Conservation (phyloP, 1,140 invertebrate genomes). For the Heliothis subflexa region DNA sequence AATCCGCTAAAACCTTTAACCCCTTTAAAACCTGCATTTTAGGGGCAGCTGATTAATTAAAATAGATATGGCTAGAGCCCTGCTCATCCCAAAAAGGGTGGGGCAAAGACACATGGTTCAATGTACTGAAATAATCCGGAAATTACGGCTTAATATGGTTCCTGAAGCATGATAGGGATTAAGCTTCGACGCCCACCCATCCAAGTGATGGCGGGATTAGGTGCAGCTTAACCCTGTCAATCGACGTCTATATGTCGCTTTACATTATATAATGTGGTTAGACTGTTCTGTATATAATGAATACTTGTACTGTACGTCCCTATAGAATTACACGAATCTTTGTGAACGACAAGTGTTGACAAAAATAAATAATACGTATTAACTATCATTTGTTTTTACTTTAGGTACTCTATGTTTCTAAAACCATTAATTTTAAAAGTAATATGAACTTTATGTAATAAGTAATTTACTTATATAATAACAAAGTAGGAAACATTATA, state of each 20-base stretch:
- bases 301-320: too few relatives aligned
- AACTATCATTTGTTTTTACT: too few relatives aligned
- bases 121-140: conserved; percentile 8
- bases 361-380: too few relatives aligned
- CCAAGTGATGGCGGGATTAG: conserved; percentile 25
- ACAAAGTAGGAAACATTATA: too few relatives aligned
- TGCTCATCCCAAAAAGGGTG: conserved; percentile 24
- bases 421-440: too few relatives aligned
- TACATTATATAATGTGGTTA: background rate
- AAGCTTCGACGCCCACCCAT: conserved; percentile 22
- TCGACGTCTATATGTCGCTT: background rate
- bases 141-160: conserved; percentile 21
- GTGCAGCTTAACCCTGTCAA: conserved; percentile 14
- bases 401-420: too few relatives aligned
- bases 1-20: conserved; percentile 6
- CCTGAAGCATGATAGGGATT: conserved; percentile 23
- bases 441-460: too few relatives aligned
- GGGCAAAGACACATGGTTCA: background rate
- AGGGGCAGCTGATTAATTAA: conserved; percentile 21
- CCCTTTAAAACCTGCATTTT: conserved; percentile 14
- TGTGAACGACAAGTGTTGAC: too few relatives aligned
- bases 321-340: too few relatives aligned
- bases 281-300: background rate
- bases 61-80: conserved; percentile 21
- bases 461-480: too few relatives aligned